phyloP scores from a whole-genome alignment of 2,113 vertebrate genomes.

The Silurus asotus region DNA sequence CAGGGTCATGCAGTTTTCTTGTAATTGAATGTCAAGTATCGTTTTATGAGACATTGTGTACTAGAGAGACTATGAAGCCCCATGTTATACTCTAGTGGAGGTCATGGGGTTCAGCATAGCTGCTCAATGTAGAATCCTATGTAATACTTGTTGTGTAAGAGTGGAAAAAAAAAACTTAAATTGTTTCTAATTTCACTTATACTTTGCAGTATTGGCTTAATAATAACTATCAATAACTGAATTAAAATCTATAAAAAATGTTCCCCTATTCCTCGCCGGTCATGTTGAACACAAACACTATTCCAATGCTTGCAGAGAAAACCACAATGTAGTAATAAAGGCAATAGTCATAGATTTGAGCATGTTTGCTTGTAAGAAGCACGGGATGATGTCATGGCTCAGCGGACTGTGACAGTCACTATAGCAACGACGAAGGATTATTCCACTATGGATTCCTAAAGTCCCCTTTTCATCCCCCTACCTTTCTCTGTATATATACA shows the following conservation, averaged over 20 bases:
- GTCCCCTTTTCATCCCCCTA: constrained; percentile 3
- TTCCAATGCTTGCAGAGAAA: background rate
- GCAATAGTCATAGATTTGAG: background rate
- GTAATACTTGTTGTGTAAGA: background rate
- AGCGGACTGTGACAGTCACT: constrained; percentile 36
- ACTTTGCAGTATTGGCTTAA: background rate
- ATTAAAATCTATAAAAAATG: background rate
- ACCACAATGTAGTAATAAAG: background rate
- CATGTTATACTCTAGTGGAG: background rate
- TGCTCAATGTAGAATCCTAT: background rate
- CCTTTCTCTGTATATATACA: background rate
- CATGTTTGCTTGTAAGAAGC: constrained; percentile 10
- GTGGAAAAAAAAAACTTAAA: background rate
- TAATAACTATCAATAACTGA: background rate
- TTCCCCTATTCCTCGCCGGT: background rate
- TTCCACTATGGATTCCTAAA: background rate
- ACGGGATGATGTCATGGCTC: constrained; percentile 34
- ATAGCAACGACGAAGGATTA: constrained; percentile 29
- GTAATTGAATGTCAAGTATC: background rate
- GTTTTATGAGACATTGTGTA: background rate
- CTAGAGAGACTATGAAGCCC: background rate
- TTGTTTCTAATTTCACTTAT: background rate
- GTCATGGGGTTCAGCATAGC: background rate
- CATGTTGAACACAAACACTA: background rate
- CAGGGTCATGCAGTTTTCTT: background rate